Evolutionary conservation across 1,140 invertebrate genomes (phyloP).

Genomic region (Cotesia glomerata): DNA sequence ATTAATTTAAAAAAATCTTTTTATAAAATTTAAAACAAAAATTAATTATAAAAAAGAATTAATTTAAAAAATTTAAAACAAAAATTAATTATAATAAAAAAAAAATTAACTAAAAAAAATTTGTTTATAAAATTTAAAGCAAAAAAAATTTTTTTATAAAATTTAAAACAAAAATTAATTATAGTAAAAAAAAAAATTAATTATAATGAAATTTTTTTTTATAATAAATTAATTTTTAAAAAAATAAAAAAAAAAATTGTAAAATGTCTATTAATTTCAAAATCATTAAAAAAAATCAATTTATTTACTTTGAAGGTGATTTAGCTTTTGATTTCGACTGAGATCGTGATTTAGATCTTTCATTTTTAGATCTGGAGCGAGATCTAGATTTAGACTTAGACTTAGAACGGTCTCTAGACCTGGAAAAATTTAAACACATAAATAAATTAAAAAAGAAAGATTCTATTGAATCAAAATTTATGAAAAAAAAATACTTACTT

Average conservation of each 20-base stretch:
- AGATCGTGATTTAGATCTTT: conserved; percentile 68
- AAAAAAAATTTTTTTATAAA: not conserved
- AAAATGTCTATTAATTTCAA: not conserved
- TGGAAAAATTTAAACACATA: conserved; percentile 49
- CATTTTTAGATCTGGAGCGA: conserved; percentile 64
- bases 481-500: conserved; percentile 59
- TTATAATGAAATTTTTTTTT: not conserved
- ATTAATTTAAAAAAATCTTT: no score
- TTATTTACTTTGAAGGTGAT: conserved; percentile 63
- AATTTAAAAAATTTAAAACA: no score
- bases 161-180: conserved; percentile 1
- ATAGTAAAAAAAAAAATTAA: not conserved
- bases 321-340: conserved; percentile 67
- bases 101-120: no score
- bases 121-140: not conserved
- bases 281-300: conserved; percentile 1
- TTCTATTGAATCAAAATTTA: conserved; percentile 22
- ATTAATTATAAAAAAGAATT: no score
- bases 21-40: no score
- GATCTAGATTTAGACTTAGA: conserved; percentile 69
- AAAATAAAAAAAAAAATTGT: no score
- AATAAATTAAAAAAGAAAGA: conserved; percentile 47
- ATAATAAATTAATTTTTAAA: no score
- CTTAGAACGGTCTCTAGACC: conserved; percentile 67
- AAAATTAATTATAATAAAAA: no score